Evolutionary conservation across 2,888 invertebrate species (phyloP), one percentile per base, ranked within the genome.

Genomic region (Noctuana brunneofusca): DNA sequence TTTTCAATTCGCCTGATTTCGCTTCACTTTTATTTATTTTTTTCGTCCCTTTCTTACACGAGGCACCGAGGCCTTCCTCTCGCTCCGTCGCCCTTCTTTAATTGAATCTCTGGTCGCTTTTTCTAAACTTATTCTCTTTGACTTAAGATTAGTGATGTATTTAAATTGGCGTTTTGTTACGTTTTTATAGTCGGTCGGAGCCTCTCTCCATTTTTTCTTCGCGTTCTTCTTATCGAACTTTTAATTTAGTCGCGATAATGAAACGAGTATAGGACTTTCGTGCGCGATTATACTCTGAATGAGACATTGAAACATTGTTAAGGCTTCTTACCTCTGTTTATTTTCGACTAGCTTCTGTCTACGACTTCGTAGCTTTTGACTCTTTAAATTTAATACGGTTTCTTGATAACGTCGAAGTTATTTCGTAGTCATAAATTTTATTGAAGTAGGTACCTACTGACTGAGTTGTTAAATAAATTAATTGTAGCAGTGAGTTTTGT

Each of bases 101-200:
- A 90, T 89, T 88, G 85, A 88, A 89, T 84, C 79, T 86, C 84
- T 83, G 83, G 78, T 85, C 78, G 84, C 78, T 86, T 87, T 85
- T 87, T 84, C 86, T 82, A 88, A 89, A 87, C 83, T 88, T 87
- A 85, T 87, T 88, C 87, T 84, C 87, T 87, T 88, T 89, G 87
- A 90, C 87, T 89, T 84, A 83, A 89, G 89, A 89, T 89, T 89
- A 89, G 87, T 88, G 85, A 87, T 83, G 85, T 89, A 88, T 89
- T 88, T 88, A 87, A 89, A 87, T 87, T 83, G 87, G 84, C 84
- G 78, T 89, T 89, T 86, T 87, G 89, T 89, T 80, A 84, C 86
- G 81, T 87, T 88, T 87, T 86, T 85, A 83, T 81, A 83, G 83
- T 78, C 79, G 73, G 73, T 73, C 69, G 68, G 75, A 68, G 70